These are phyloP conservation scores for Pangasianodon gigas DNA, from an alignment of 2,113 vertebrate species.

Conservation along the genomic window DNA sequence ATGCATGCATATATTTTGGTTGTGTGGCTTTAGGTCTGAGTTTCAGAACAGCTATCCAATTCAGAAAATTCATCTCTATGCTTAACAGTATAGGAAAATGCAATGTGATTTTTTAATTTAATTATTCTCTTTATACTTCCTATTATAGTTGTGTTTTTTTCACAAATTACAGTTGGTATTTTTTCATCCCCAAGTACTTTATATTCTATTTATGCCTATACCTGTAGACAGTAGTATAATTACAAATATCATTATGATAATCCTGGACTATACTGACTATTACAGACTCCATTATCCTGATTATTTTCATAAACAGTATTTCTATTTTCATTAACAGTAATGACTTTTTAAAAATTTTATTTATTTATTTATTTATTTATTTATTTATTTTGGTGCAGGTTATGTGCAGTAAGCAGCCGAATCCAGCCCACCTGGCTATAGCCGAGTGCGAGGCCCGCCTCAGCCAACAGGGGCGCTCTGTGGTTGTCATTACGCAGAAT, in stretches of 20 bases:
- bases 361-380: no score
- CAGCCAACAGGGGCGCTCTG: conserved; percentile 79
- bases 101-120: not conserved
- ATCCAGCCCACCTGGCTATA: conserved; percentile 84
- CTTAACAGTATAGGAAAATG: not conserved
- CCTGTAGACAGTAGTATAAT: not conserved
- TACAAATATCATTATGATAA: not conserved
- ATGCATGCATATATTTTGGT: not conserved
- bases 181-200: not conserved
- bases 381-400: conserved; percentile 55
- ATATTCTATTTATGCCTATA: not conserved
- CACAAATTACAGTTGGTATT: not conserved
- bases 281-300: not conserved
- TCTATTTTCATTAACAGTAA: no score
- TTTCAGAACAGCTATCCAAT: no score
- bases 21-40: no score
- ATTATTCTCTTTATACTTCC: not conserved
- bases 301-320: not conserved
- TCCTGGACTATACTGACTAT: not conserved
- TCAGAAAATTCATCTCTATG: not conserved
- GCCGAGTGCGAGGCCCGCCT: conserved; percentile 86
- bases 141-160: not conserved
- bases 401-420: conserved; percentile 85
- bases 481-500: conserved; percentile 92
- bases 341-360: no score